Conservation (phyloP, 2,888 invertebrate species). For the Lasioglossum marginatum region DNA sequence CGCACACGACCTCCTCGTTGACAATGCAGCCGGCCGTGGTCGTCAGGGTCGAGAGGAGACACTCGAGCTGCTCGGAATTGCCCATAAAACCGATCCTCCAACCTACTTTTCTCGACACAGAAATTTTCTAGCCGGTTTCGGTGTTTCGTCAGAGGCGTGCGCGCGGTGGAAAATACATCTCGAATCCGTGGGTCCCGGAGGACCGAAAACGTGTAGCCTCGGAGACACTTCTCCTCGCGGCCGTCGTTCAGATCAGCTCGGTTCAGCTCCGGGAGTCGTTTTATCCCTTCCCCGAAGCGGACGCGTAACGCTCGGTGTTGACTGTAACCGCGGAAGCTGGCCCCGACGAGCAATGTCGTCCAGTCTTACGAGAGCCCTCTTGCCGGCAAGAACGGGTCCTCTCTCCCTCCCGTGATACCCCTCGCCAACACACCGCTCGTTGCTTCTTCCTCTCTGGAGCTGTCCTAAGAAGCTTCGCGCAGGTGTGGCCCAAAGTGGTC, state of each 20-base stretch:
- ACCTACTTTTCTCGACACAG: conserved; percentile 3
- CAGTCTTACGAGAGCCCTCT: conserved; percentile 80
- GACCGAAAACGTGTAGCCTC: conserved; percentile 51
- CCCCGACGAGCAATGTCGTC: conserved; percentile 80
- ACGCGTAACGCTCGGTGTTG: conserved; percentile 52
- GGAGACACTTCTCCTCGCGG: not conserved
- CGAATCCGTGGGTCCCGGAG: not conserved
- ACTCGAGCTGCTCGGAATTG: conserved; percentile 1
- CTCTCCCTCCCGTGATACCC: conserved; percentile 7
- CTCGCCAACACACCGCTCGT: not conserved
- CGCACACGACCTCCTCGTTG: not conserved
- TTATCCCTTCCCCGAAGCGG: conserved; percentile 57
- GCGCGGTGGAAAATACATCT: not conserved
- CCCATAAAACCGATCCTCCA: conserved; percentile 19
- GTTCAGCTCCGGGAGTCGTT: conserved; percentile 12
- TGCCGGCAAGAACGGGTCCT: conserved; percentile 68
- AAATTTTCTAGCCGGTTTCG: conserved; percentile 4
- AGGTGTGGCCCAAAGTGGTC: not conserved
- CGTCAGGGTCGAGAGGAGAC: conserved; percentile 5
- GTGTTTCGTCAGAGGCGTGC: conserved; percentile 19
- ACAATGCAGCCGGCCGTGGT: not conserved
- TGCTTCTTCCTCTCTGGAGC: conserved; percentile 15
- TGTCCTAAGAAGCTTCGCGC: not conserved
- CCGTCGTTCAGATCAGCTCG: not conserved
- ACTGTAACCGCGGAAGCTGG: conserved; percentile 78